phyloP scores from a whole-genome alignment of 1,140 invertebrate genomes.

The Drosophila fuyamai region DNA sequence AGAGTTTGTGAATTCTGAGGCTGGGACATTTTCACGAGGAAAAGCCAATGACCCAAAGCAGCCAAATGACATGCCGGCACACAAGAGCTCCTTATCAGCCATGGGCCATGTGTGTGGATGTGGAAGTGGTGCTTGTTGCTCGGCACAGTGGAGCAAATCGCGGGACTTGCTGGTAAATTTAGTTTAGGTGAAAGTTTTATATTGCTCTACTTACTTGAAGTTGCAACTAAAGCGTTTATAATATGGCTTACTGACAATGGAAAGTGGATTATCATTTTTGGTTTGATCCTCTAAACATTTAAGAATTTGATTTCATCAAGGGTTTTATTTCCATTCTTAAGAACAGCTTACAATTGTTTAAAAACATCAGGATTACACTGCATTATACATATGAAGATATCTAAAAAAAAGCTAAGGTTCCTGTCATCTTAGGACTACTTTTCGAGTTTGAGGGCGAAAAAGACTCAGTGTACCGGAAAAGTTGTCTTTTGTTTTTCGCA shows the following conservation, averaged over 20 bases:
- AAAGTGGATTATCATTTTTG: no score
- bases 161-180: not conserved
- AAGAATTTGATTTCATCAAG: no score
- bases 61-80: constrained; percentile 57
- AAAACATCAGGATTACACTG: not conserved
- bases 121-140: constrained; percentile 41
- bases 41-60: constrained; percentile 65
- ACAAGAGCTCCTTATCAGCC: constrained; percentile 59
- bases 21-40: constrained; percentile 9
- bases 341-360: not conserved
- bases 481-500: constrained; percentile 26
- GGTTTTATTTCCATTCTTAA: no score
- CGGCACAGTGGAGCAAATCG: constrained; percentile 43
- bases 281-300: no score
- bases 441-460: not conserved
- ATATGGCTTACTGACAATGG: no score
- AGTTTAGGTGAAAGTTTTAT: not conserved
- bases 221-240: no score
- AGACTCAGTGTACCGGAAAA: constrained; percentile 21
- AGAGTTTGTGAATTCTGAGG: constrained; percentile 1
- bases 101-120: constrained; percentile 43
- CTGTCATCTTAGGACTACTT: not conserved
- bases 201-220: no score
- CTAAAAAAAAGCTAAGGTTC: not conserved
- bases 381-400: not conserved